Base-by-base conservation (phyloP, 2,113 vertebrate genomes). In the Hemichromis elongatus region DNA sequence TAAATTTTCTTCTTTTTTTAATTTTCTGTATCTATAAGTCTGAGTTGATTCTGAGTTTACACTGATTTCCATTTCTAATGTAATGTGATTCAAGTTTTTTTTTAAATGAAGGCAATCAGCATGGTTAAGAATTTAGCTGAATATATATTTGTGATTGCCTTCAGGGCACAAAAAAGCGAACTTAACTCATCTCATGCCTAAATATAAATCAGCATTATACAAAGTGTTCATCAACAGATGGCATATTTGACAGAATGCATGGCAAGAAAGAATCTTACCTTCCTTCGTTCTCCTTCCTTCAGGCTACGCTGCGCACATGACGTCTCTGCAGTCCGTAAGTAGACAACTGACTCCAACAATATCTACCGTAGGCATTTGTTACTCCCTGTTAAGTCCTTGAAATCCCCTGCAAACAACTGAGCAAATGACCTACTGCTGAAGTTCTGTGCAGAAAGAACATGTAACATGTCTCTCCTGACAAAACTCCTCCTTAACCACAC, bases 401-500 rank as follows among this genome's bases (percentile, higher is more conserved):
- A 95, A 94, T 92, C 88, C 91, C 82, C 80, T 92, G 88, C 84
- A 87, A 90, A 92, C 91, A 92, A 94, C 89, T 89, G 92, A 93
- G 87, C 84, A 83, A 87, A 92, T 86, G 73, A 91, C 77, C 88
- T 85, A 66, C 85, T 77, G 81, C 47, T 77, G 52, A 84, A 90
- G 80, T 86, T 79, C 70, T 85, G 73, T 88, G 55, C 87, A 91
- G 61, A 79, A 77, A 92, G 88, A 84, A 90, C 80, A 90, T 83
- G 87, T 77, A 94, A 91, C 84, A 93, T 93, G 92, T 89, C 89
- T 90, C 83, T 91, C 81, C 63, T 84, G 87, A 87, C 90, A 91
- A 91, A 93, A 92, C 90, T 86, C 75, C 70, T 86, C 88, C 88
- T 86, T 85, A 88, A 92, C 89, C 55, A 82, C 90, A 80, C 79